Percentiles rank a stretch among this genome's conserved stretches.
phyloP scores from a whole-genome alignment of 2,888 invertebrate genomes.

The Apomyelois bistriatella region DNA sequence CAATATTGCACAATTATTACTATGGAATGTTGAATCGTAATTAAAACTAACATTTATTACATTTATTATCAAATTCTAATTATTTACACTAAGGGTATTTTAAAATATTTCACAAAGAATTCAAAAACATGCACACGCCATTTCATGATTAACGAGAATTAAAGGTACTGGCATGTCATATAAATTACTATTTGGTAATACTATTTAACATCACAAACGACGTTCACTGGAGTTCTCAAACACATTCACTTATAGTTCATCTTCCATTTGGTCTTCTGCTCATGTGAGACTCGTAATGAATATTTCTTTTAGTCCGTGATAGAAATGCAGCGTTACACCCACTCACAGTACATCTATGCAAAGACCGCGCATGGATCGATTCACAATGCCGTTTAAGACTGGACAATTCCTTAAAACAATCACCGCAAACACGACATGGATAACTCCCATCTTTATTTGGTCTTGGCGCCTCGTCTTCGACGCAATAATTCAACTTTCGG shows the following conservation, averaged over 20 bases:
- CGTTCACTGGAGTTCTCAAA: slow-evolving; percentile 28
- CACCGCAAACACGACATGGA: slow-evolving; percentile 85
- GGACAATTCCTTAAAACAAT: slow-evolving; percentile 81
- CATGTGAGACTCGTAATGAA: slow-evolving; percentile 85
- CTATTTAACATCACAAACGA: slow-evolving; percentile 69
- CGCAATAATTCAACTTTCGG: slow-evolving; percentile 77
- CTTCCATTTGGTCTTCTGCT: slow-evolving; percentile 55
- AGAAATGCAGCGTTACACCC: slow-evolving; percentile 90
- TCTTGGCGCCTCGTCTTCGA: slow-evolving; percentile 84
- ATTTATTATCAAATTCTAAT: slow-evolving; percentile 15
- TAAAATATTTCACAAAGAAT: slow-evolving; percentile 1
- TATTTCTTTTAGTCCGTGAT: slow-evolving; percentile 87
- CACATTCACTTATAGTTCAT: slow-evolving; percentile 54
- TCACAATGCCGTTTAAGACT: slow-evolving; percentile 87
- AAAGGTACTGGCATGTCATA: slow-evolving; percentile 15
- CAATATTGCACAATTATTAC: slow-evolving; percentile 65
- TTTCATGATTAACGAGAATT: slow-evolving; percentile 35
- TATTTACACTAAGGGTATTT: slow-evolving; percentile 11
- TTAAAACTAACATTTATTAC: slow-evolving; percentile 24
- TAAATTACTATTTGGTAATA: slow-evolving; percentile 53
- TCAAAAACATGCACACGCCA: slow-evolving; percentile 7
- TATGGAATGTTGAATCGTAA: slow-evolving; percentile 68
- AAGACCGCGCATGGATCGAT: slow-evolving; percentile 82
- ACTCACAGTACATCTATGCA: slow-evolving; percentile 86
- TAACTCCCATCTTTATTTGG: slow-evolving; percentile 84